Evolutionary conservation across 2,797 vertebrate genomes (phyloP).

Genomic region (Eidolon dupreanum): DNA sequence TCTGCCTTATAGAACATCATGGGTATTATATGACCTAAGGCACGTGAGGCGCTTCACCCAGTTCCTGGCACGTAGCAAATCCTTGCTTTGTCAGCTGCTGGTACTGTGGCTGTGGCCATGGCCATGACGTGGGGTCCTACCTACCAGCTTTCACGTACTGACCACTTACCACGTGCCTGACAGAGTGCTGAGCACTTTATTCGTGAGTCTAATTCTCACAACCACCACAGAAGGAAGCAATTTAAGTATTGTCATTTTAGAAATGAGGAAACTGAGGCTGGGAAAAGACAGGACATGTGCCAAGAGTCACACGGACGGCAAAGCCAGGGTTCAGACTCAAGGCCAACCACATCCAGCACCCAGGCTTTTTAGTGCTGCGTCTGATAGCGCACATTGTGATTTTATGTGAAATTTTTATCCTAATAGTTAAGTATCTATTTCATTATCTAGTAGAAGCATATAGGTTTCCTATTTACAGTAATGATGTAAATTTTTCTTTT

Average conservation of each 20-base stretch:
- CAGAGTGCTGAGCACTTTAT: too few relatives aligned
- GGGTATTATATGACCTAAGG: background rate
- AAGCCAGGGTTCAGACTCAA: background rate
- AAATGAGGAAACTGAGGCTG: background rate
- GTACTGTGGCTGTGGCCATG: background rate
- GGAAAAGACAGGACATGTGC: background rate
- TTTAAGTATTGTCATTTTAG: background rate
- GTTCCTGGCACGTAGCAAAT: accelerated
- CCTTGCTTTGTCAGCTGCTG: background rate
- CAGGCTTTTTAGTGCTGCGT: background rate
- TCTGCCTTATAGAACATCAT: accelerated
- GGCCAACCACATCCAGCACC: background rate
- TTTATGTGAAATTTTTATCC: background rate
- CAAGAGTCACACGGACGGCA: background rate
- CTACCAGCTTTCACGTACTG: accelerated
- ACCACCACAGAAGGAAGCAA: too few relatives aligned
- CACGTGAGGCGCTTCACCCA: accelerated
- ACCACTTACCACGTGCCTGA: background rate
- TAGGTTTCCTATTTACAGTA: background rate
- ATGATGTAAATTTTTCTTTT: background rate
- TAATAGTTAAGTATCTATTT: background rate
- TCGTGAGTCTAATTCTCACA: too few relatives aligned
- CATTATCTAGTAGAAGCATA: background rate
- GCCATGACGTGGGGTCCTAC: background rate
- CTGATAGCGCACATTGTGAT: accelerated